These are phyloP conservation scores for Saccostrea echinata DNA, from an alignment of 1,140 invertebrate species.

Conservation along the genomic window DNA sequence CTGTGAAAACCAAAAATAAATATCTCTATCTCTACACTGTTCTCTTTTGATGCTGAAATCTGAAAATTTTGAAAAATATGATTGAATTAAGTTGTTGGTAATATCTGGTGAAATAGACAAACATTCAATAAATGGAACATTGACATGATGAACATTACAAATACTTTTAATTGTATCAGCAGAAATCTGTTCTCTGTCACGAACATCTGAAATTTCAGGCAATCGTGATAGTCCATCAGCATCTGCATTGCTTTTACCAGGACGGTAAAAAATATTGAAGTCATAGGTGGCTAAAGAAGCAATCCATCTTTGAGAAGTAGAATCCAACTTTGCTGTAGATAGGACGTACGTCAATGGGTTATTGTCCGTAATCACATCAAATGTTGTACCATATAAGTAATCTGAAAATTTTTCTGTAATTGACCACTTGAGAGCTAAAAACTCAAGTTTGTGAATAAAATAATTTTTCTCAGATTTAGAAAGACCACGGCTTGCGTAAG, in stretches of 20 bases:
- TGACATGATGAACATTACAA: neutral
- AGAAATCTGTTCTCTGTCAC: neutral
- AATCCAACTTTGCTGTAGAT: constrained; percentile 51
- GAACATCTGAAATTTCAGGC: neutral
- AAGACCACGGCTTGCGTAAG: constrained; percentile 21
- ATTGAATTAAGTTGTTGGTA: too few relatives aligned
- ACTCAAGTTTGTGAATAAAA: neutral
- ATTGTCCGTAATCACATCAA: neutral
- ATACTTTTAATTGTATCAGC: neutral
- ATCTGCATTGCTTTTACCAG: constrained; percentile 50
- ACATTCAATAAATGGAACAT: neutral
- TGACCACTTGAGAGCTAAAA: neutral
- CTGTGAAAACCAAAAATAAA: neutral
- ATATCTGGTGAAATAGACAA: neutral
- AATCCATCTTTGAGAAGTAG: constrained; percentile 46
- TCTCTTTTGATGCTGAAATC: neutral
- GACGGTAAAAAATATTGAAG: constrained; percentile 44
- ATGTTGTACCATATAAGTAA: constrained; percentile 46
- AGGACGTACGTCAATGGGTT: constrained; percentile 51
- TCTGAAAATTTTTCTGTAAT: constrained; percentile 7
- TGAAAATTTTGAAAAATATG: neutral
- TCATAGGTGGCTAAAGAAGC: constrained; percentile 46
- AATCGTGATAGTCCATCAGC: constrained; percentile 54
- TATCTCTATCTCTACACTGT: neutral
- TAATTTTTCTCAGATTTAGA: constrained; percentile 32